A percentile compares a stretch with the other conserved stretches of the same genome.
Conservation (phyloP, 2,113 vertebrate genomes). For the Balaeniceps rex region DNA sequence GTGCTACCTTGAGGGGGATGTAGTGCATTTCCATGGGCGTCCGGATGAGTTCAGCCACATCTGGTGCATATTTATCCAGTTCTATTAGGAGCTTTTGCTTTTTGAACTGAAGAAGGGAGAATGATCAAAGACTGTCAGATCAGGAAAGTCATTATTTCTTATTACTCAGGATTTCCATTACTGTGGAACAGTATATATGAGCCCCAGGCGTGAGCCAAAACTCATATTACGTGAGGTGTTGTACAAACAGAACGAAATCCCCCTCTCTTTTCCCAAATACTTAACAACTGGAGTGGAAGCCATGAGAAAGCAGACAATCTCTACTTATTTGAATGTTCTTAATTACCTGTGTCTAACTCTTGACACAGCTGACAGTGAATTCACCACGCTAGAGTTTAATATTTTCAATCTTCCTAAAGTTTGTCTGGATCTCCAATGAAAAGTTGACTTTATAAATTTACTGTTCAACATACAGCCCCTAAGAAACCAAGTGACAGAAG, state of each 20-base stretch:
- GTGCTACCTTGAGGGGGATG: conserved; percentile 93
- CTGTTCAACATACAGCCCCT: not conserved
- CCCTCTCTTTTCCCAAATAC: not conserved
- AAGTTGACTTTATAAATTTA: not conserved
- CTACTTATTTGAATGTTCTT: not conserved
- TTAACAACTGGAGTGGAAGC: not conserved
- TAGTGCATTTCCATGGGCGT: conserved; percentile 92
- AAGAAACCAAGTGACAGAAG: not conserved
- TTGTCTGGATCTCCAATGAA: not conserved
- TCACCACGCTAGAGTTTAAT: not conserved
- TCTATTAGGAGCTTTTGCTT: conserved; percentile 93
- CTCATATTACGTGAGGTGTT: not conserved
- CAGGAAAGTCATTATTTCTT: not conserved
- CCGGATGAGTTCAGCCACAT: conserved; percentile 90
- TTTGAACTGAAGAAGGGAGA: conserved; percentile 82
- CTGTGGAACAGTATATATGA: not conserved
- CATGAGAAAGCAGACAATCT: not conserved
- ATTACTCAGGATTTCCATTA: not conserved
- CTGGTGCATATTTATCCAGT: conserved; percentile 86
- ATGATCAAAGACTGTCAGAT: not conserved
- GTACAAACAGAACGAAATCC: not conserved
- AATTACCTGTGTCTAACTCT: not conserved
- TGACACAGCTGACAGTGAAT: not conserved
- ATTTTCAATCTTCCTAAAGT: not conserved
- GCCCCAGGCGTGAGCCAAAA: not conserved